Evolutionary conservation across 1,140 invertebrate genomes (phyloP).

Genomic region (Pachyrhynchus sulphureomaculatus): DNA sequence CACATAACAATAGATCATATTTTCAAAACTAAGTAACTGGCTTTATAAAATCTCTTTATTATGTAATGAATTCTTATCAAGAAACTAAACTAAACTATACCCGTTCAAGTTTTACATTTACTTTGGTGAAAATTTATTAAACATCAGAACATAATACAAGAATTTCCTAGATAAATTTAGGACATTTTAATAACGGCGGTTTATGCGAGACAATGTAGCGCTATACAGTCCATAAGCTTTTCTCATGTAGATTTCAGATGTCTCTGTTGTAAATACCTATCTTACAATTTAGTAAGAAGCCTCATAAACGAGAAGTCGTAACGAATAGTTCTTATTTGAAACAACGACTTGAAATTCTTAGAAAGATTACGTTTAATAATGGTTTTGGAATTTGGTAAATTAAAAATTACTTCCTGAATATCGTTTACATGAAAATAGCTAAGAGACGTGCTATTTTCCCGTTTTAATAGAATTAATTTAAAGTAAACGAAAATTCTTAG

Average conservation of each 20-base stretch:
- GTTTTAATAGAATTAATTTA: no score
- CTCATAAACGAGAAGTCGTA: constrained; percentile 1
- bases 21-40: not conserved
- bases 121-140: constrained; percentile 13
- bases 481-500: no score
- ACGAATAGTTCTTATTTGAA: constrained; percentile 3
- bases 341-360: not conserved
- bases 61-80: not conserved
- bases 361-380: no score
- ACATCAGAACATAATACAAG: constrained; percentile 4
- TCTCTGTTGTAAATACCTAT: constrained; percentile 21
- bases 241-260: constrained; percentile 22
- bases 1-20: no score
- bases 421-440: no score
- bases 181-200: constrained; percentile 14
- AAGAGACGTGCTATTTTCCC: no score
- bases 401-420: no score
- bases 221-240: constrained; percentile 13
- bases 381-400: no score
- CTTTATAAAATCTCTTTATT: not conserved
- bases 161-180: constrained; percentile 20
- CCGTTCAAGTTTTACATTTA: not conserved
- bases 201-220: constrained; percentile 11
- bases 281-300: constrained; percentile 15
- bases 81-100: not conserved